Base-by-base conservation (phyloP, 2,113 vertebrate species). In the Antechinus stuartii region DNA sequence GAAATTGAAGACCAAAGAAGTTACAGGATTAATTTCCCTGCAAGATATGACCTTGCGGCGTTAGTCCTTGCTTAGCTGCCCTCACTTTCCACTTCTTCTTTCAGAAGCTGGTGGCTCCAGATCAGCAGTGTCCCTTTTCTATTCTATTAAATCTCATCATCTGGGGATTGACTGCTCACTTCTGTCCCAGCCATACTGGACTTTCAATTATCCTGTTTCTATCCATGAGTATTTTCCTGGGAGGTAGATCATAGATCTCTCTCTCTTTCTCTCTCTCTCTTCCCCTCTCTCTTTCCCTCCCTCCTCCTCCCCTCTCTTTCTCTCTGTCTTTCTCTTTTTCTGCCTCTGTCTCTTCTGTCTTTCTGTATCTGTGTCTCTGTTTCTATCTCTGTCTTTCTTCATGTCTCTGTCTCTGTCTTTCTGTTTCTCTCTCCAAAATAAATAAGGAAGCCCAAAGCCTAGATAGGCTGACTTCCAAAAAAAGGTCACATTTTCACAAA, bases 401-500 rank as follows among this genome's bases (percentile, higher is more conserved):
- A 47, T 52, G 1, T 53, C 2, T 91, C 12, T 54, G 14, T 91
- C 3, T 91, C 52, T 23, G 10, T 25, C 50, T 50, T 9, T 25
- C 12, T 11, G 14, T 2, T 14, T 16, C 26, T 50, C 22, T 19
- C 14, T 42, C 90, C 54, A 52, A 94, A 95, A 90, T 54, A 93
- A 54, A 61, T 57, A 89, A 30, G 92, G 54, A 76, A 96, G 94
- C 61, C 93, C 53, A 54, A 52, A 93, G 53, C 84, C 49, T 46
- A 46, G 47, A 50, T n/a, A 97, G 94, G 89, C 12, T 25, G 0
- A n/a, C 76, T 94, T 96, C 96, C 97, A 97, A 97, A 93, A 89
- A 22, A 94, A 91, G 89, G 95, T 98, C 27, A 25, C n/a, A 0
- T 57, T 96, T 96, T 97, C 91, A 1, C 98, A 84, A 91, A 84